Conservation (phyloP, 1,140 invertebrate species). For the Trypoxylus dichotomus region DNA sequence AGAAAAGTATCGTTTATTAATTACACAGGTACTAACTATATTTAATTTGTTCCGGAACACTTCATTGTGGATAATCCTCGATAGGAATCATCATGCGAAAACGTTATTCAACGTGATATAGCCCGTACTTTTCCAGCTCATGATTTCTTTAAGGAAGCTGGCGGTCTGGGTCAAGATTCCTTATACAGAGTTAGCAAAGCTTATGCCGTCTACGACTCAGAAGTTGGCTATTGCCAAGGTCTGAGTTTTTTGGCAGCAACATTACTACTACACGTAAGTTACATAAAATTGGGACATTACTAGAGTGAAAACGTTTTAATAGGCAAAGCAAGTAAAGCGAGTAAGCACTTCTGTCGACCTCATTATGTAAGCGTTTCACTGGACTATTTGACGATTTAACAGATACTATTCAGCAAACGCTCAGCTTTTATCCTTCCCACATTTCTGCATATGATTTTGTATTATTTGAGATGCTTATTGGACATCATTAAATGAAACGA, state of each 20-base stretch:
- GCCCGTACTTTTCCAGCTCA: constrained; percentile 98
- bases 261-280: constrained; percentile 85
- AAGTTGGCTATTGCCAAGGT: constrained; percentile 98
- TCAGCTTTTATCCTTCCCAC: too few species aligned
- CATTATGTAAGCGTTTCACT: too few species aligned
- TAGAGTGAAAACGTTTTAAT: too few species aligned
- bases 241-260: constrained; percentile 96
- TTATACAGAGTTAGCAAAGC: constrained; percentile 95
- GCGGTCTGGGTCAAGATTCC: constrained; percentile 90
- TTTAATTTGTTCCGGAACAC: constrained; percentile 33
- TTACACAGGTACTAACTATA: constrained; percentile 73
- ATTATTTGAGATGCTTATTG: too few species aligned
- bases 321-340: too few species aligned
- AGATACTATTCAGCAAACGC: too few species aligned
- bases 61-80: neutral
- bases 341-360: too few species aligned
- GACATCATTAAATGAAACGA: too few species aligned
- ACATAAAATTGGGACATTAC: too few species aligned
- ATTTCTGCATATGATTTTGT: too few species aligned
- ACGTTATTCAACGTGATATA: constrained; percentile 93
- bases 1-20: constrained; percentile 88
- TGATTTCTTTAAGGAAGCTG: constrained; percentile 93
- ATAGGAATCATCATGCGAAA: constrained; percentile 85
- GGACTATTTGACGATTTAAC: too few species aligned
- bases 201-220: constrained; percentile 95